Evolutionary conservation across 2,113 vertebrate species (phyloP).

Genomic region (Piprites chloris): DNA sequence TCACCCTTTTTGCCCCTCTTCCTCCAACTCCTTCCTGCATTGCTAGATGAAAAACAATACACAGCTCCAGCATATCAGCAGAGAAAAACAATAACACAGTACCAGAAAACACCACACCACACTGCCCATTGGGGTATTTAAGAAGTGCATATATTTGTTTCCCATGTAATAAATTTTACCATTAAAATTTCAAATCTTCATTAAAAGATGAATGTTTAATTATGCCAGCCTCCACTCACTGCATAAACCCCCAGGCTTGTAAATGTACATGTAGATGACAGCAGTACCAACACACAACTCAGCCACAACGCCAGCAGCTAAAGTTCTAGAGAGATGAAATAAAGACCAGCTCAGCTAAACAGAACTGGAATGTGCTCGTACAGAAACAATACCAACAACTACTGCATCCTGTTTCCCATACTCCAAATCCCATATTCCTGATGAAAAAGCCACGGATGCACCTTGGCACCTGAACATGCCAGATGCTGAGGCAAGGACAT

Average conservation of each 20-base stretch:
- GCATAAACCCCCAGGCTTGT: neutral
- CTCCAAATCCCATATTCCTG: neutral
- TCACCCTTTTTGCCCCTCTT: neutral
- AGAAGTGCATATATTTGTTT: neutral
- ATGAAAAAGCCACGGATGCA: neutral
- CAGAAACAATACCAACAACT: neutral
- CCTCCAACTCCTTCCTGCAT: neutral
- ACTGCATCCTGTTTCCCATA: neutral
- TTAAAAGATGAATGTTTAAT: neutral
- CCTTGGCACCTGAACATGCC: neutral
- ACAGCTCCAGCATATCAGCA: neutral
- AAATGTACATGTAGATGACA: neutral
- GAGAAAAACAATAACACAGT: neutral
- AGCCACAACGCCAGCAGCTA: neutral
- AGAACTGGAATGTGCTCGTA: neutral
- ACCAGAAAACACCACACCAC: neutral
- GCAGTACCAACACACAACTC: neutral
- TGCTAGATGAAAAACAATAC: neutral
- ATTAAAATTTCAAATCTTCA: neutral
- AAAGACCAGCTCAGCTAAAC: neutral
- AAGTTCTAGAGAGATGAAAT: neutral
- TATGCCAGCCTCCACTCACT: neutral
- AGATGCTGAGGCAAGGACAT: neutral
- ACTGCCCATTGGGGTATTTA: neutral
- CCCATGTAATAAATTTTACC: neutral